phyloP scores from a whole-genome alignment of 2,797 vertebrate species.

The Gymnothorax javanicus region DNA sequence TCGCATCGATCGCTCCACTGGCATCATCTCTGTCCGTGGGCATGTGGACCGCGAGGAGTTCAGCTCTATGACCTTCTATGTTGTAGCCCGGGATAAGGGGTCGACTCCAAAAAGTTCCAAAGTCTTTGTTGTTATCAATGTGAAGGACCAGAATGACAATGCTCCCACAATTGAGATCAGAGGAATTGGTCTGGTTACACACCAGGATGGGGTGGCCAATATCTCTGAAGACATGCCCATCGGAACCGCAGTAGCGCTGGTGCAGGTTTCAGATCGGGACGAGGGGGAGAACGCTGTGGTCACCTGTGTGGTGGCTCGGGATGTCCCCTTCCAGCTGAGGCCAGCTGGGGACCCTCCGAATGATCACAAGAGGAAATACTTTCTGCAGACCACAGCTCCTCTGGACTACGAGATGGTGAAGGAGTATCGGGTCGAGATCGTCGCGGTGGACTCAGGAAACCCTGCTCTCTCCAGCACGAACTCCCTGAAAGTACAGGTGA shows the following conservation, averaged over 20 bases:
- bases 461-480: conserved; percentile 96
- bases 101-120: conserved; percentile 94
- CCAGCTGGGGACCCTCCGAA: conserved; percentile 91
- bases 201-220: conserved; percentile 93
- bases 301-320: conserved; percentile 94
- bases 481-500: conserved; percentile 94
- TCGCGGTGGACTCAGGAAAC: conserved; percentile 95
- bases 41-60: conserved; percentile 92
- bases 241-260: conserved; percentile 93
- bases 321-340: conserved; percentile 94
- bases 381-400: conserved; percentile 93
- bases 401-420: conserved; percentile 90
- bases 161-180: conserved; percentile 94
- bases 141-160: conserved; percentile 97
- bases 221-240: conserved; percentile 96
- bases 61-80: conserved; percentile 87
- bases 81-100: conserved; percentile 94
- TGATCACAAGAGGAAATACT: conserved; percentile 98
- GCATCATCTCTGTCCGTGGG: conserved; percentile 93
- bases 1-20: conserved; percentile 86
- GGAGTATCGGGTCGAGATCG: conserved; percentile 93
- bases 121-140: conserved; percentile 89
- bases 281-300: conserved; percentile 97
- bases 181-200: conserved; percentile 93
- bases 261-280: conserved; percentile 95